Percentiles rank a stretch among this genome's conserved stretches.
Conservation (phyloP, 2,113 vertebrate species). For the Campylomormyrus numenius region DNA sequence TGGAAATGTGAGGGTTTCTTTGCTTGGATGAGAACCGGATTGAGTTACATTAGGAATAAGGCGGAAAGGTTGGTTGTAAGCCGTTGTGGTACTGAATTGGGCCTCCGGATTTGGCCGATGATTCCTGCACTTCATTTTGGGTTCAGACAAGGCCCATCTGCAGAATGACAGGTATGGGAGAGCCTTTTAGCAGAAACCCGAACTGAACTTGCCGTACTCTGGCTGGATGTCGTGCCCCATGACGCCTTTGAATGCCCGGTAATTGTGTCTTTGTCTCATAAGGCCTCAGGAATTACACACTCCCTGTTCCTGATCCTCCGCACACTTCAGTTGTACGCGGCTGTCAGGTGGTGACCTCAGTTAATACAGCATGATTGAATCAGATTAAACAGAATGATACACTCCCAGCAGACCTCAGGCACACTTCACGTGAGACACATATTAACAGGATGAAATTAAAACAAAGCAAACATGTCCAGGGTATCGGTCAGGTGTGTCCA, state of each 20-base stretch:
- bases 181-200: slow-evolving; percentile 12
- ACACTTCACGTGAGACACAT: slow-evolving; percentile 1
- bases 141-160: background rate
- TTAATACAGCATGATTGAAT: background rate
- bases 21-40: background rate
- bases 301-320: background rate
- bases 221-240: background rate
- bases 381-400: background rate
- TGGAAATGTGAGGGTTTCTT: background rate
- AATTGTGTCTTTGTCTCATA: background rate
- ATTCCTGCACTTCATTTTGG: background rate
- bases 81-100: background rate
- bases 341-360: background rate
- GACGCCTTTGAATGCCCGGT: background rate
- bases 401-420: background rate
- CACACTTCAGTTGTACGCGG: background rate
- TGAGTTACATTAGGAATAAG: background rate
- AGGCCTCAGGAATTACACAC: slow-evolving; percentile 5
- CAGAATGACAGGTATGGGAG: background rate
- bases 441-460: background rate
- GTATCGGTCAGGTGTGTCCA: background rate
- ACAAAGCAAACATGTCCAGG: background rate
- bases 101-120: background rate
- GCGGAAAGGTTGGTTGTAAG: background rate
- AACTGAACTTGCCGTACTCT: background rate